Evolutionary conservation across 2,113 vertebrate species (phyloP).

Genomic region (Brachionichthys hirsutus): DNA sequence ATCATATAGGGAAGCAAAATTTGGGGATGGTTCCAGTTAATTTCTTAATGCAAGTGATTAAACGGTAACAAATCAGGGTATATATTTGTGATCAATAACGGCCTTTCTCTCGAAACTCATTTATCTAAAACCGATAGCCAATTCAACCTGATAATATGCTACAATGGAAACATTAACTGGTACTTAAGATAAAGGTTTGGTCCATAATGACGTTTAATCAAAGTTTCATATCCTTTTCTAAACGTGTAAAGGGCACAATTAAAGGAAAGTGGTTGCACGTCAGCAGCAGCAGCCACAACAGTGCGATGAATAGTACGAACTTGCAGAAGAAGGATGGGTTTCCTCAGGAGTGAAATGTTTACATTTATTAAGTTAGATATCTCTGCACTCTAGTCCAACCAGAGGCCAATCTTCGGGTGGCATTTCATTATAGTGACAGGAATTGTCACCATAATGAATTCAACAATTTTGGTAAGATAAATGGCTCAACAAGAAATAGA

Average conservation of each 20-base stretch:
- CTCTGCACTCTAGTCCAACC: slow-evolving; percentile 80
- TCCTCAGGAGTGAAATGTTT: slow-evolving; percentile 67
- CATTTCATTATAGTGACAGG: slow-evolving; percentile 87
- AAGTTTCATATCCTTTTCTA: slow-evolving; percentile 29
- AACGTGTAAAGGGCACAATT: slow-evolving; percentile 43
- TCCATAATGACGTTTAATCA: slow-evolving; percentile 25
- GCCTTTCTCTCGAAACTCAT: not conserved
- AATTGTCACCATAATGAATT: slow-evolving; percentile 88
- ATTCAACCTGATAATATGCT: slow-evolving; percentile 24
- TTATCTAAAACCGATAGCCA: slow-evolving; percentile 11
- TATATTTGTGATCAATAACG: not conserved
- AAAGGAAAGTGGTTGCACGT: slow-evolving; percentile 37
- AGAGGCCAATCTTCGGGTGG: slow-evolving; percentile 74
- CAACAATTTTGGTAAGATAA: slow-evolving; percentile 88
- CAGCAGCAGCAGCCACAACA: slow-evolving; percentile 41
- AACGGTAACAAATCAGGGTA: slow-evolving; percentile 7
- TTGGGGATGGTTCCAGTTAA: too few species aligned
- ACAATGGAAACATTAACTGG: slow-evolving; percentile 34
- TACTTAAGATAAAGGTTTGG: slow-evolving; percentile 25
- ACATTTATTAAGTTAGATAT: slow-evolving; percentile 78
- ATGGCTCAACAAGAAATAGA: slow-evolving; percentile 84
- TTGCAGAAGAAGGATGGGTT: slow-evolving; percentile 72
- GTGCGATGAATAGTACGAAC: slow-evolving; percentile 47
- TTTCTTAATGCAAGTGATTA: not conserved
- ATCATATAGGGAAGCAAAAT: too few species aligned